Evolutionary conservation across 1,140 invertebrate genomes (phyloP).

Genomic region (Drosophila parvula): DNA sequence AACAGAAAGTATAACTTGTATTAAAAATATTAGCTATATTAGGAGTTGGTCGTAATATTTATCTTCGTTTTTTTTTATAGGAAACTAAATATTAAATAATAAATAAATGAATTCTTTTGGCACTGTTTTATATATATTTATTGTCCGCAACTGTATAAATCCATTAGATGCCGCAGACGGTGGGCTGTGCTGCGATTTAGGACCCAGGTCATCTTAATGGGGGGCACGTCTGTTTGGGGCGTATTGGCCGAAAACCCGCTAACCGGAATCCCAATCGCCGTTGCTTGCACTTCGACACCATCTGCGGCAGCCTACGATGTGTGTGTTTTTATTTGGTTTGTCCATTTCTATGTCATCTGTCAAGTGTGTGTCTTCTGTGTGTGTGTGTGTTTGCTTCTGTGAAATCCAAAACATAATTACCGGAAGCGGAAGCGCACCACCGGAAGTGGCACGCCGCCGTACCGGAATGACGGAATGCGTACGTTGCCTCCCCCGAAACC

Average conservation of each 20-base stretch:
- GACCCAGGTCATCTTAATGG: constrained; percentile 12
- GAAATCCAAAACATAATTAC: constrained; percentile 76
- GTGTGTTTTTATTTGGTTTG: background rate
- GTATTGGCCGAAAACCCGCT: constrained; percentile 24
- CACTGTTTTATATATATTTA: background rate
- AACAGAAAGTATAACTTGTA: too few species aligned
- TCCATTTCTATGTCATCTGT: background rate
- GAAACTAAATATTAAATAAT: background rate
- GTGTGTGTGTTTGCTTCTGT: background rate
- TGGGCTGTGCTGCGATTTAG: constrained; percentile 35
- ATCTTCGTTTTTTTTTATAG: too few species aligned
- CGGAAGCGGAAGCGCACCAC: constrained; percentile 16
- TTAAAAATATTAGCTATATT: too few species aligned
- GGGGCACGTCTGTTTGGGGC: constrained; percentile 34
- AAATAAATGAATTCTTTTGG: background rate
- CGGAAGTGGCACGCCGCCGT: constrained; percentile 5
- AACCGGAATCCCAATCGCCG: constrained; percentile 26
- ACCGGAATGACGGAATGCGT: constrained; percentile 15
- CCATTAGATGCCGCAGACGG: constrained; percentile 33
- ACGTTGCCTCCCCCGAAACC: constrained; percentile 6
- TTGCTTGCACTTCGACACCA: constrained; percentile 19
- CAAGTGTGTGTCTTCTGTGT: background rate
- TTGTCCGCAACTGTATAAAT: constrained; percentile 12
- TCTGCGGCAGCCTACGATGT: constrained; percentile 32
- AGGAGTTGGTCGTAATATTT: too few species aligned